Percentiles rank a stretch among this genome's conserved stretches.
These are phyloP conservation scores for Macrobrachium nipponense DNA, from an alignment of 1,140 invertebrate species.

Conservation along the genomic window DNA sequence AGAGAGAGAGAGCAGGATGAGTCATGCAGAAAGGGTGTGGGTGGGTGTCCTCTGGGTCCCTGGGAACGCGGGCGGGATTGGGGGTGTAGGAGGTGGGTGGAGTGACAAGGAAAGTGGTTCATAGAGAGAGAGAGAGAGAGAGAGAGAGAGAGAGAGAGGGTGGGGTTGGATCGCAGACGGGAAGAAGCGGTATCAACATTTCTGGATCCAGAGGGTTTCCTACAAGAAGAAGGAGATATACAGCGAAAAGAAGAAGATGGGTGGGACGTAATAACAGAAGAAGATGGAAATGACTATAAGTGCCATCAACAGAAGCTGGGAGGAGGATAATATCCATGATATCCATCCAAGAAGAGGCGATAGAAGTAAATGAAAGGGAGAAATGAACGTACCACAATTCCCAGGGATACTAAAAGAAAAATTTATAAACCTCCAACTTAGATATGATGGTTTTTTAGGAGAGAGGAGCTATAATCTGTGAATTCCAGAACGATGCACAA, in stretches of 20 bases:
- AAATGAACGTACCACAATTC: neutral
- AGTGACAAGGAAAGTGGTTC: slow-evolving; percentile 18
- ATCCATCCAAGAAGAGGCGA: neutral
- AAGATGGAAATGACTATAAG: too few species aligned
- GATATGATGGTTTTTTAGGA: too few species aligned
- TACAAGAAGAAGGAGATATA: too few species aligned
- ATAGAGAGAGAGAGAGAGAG: slow-evolving; percentile 29
- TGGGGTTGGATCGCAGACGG: neutral
- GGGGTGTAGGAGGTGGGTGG: slow-evolving; percentile 6
- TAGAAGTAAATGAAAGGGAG: neutral
- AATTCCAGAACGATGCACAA: too few species aligned
- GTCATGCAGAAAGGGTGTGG: neutral
- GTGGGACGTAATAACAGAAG: slow-evolving; percentile 2
- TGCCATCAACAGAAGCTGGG: neutral
- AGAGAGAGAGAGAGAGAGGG: slow-evolving; percentile 10
- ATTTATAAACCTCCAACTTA: too few species aligned
- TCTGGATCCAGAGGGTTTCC: too few species aligned
- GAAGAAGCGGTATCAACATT: too few species aligned
- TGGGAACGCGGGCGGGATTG: neutral
- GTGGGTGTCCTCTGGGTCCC: neutral
- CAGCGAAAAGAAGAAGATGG: too few species aligned
- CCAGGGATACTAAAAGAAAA: too few species aligned
- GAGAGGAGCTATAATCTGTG: too few species aligned
- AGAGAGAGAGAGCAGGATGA: slow-evolving; percentile 22
- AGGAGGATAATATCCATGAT: neutral